Evolutionary conservation across 2,113 vertebrate species (phyloP).

Genomic region (Megaptera novaeangliae): DNA sequence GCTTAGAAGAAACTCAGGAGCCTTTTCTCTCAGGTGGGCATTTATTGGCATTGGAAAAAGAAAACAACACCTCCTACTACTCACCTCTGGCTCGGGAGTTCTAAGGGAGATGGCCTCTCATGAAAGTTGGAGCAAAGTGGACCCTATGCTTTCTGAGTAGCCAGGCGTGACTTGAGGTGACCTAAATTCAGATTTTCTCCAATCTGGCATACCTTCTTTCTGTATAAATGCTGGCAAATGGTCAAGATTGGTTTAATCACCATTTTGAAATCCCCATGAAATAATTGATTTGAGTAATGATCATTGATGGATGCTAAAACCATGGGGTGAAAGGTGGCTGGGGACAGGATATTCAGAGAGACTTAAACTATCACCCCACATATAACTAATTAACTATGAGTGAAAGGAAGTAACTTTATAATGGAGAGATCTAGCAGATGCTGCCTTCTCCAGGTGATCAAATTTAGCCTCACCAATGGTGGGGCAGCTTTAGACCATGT

Average conservation of each 20-base stretch:
- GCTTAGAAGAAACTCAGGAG: not conserved
- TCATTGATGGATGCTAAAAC: not conserved
- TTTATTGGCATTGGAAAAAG: not conserved
- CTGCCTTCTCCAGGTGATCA: not conserved
- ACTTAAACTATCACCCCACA: not conserved
- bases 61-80: not conserved
- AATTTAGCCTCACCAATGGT: not conserved
- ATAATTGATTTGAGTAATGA: not conserved
- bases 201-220: not conserved
- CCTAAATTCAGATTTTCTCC: conserved; percentile 22
- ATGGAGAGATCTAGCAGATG: not conserved
- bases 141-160: conserved; percentile 12
- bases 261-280: not conserved
- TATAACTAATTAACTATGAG: not conserved
- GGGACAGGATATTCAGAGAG: not conserved
- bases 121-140: not conserved
- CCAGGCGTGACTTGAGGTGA: not conserved
- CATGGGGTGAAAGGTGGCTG: not conserved
- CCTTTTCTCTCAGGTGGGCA: not conserved
- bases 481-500: not conserved
- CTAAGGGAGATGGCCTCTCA: not conserved
- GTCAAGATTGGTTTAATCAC: not conserved
- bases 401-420: not conserved
- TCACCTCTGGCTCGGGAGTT: not conserved
- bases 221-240: not conserved